Evolutionary conservation across 2,888 invertebrate genomes (phyloP), one percentile per base, ranked within the genome.

Genomic region (Zhuqinia jingwanae): DNA sequence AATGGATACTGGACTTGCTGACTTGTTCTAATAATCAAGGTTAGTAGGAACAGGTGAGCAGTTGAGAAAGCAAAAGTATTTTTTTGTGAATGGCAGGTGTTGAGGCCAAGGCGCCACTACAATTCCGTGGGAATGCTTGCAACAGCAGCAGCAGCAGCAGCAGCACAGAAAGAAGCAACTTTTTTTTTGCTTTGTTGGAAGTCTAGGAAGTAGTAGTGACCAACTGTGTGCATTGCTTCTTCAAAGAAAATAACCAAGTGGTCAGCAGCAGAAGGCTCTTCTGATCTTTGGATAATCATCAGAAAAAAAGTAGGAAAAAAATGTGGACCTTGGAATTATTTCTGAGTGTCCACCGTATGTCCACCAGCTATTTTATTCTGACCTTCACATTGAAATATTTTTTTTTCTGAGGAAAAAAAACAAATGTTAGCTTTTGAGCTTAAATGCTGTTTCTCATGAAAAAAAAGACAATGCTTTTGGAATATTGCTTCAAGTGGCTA

Each of bases 41-140:
- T 58, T 58, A 58, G 20, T 25, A 22, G 58, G 58, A 58, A 58
- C 58, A 58, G 58, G 58, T 58, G 58, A 58, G 58, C 58, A 58
- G 22, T 15, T 2, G n/a, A 50, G 15, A 50, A 50, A 56, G 56
- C 20, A 50, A 56, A 58, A 58, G 58, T 58, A 58, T 58, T 58
- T 58, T 58, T 58, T 20, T 58, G 58, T 22, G 58, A 22, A 58
- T 58, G 58, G 58, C 58, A 58, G 58, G 58, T 58, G 58, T 58
- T 58, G 58, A 58, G 13, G 50, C 50, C 3, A 15, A 50, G 50
- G 50, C 50, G 50, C 50, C 50, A 50, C n/a, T 13, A 50, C 50
- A 15, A 15, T 50, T 50, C n/a, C 50, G 50, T 50, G 50, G 50
- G 50, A 50, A 50, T 50, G 13, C 17, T 20, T 5, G 11, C 20